Conservation (phyloP, 2,797 vertebrate species). For the Notolepis coatsorum region DNA sequence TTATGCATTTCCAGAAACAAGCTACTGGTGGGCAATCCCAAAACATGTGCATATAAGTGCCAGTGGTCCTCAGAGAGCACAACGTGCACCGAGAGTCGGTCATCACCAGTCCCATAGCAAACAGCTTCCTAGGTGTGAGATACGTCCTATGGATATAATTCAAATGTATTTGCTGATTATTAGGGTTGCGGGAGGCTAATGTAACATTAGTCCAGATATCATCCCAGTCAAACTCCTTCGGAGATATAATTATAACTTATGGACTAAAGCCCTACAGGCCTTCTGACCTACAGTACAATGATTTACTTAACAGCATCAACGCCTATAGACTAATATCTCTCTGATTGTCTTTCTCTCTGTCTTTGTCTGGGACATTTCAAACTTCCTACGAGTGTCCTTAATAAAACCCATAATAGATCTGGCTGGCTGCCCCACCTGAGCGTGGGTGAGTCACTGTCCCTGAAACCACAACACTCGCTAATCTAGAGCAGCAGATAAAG, state of each 20-base stretch:
- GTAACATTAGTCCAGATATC: no score
- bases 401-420: slow-evolving; percentile 66
- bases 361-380: slow-evolving; percentile 51
- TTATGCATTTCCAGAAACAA: no score
- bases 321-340: background rate
- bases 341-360: slow-evolving; percentile 32
- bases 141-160: no score
- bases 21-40: no score
- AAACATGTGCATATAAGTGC: no score
- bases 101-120: no score
- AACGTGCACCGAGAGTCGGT: no score
- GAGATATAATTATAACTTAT: background rate
- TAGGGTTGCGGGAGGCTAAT: no score
- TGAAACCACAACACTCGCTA: slow-evolving; percentile 76
- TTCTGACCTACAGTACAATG: background rate
- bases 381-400: slow-evolving; percentile 63
- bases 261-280: background rate
- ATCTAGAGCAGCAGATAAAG: slow-evolving; percentile 82
- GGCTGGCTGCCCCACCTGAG: slow-evolving; percentile 73
- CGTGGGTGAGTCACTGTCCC: slow-evolving; percentile 63
- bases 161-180: no score
- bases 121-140: no score
- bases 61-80: no score
- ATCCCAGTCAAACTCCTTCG: no score
- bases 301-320: background rate